Conservation (phyloP, 2,113 vertebrate species). For the Ammodytes marinus region DNA sequence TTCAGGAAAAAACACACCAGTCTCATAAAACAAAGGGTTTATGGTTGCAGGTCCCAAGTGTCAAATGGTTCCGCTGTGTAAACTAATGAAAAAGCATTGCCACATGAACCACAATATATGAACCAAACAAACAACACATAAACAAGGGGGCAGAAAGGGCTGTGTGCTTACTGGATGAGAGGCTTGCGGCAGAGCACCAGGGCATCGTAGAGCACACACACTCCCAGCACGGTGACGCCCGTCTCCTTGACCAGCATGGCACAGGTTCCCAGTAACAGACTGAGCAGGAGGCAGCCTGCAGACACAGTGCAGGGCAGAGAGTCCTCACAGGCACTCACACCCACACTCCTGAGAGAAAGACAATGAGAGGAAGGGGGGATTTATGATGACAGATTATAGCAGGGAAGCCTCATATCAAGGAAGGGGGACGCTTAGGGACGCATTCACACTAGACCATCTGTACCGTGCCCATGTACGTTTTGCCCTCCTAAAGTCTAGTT, state of each 20-base stretch:
- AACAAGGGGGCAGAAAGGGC: not conserved
- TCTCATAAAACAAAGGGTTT: conserved; percentile 3
- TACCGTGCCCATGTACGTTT: too few relatives aligned
- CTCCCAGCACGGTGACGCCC: conserved; percentile 95
- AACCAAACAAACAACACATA: not conserved
- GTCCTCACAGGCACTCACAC: conserved; percentile 78
- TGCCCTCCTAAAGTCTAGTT: too few relatives aligned
- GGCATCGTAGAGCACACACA: conserved; percentile 93
- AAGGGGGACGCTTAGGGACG: too few relatives aligned
- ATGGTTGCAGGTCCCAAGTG: conserved; percentile 1
- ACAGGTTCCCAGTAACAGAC: conserved; percentile 92
- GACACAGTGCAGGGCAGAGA: conserved; percentile 87
- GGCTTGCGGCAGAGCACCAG: conserved; percentile 89
- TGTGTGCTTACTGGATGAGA: conserved; percentile 86
- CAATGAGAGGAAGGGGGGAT: conserved; percentile 32
- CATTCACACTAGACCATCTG: too few relatives aligned
- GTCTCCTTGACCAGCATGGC: conserved; percentile 99
- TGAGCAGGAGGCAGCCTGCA: conserved; percentile 86
- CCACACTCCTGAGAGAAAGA: conserved; percentile 88
- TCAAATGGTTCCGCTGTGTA: not conserved
- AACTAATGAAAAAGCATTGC: not conserved
- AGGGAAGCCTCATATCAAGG: not conserved
- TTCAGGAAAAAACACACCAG: not conserved
- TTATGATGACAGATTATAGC: not conserved
- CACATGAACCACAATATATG: conserved; percentile 17